These are phyloP conservation scores for Eilema caniola DNA, from an alignment of 2,888 invertebrate species.

Conservation along the genomic window DNA sequence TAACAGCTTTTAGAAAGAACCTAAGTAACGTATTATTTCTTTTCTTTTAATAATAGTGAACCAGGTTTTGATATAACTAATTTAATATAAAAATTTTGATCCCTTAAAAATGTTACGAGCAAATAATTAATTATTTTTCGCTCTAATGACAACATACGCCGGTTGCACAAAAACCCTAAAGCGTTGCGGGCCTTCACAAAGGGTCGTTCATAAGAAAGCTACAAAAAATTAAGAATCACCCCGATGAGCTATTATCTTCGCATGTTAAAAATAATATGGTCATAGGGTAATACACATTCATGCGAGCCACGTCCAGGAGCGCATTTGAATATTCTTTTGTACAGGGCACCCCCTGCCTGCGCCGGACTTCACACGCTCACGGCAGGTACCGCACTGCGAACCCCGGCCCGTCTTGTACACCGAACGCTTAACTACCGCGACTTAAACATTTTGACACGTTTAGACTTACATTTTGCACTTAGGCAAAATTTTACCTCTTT, in stretches of 20 bases:
- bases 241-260: constrained; percentile 86
- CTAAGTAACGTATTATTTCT: not conserved
- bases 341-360: constrained; percentile 69
- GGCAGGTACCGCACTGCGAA: constrained; percentile 61
- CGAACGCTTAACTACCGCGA: constrained; percentile 45
- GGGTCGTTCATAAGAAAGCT: constrained; percentile 77
- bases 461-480: not conserved
- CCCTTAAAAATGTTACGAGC: constrained; percentile 28
- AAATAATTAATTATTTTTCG: constrained; percentile 65
- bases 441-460: constrained; percentile 44
- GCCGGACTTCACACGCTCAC: constrained; percentile 86
- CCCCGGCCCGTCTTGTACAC: constrained; percentile 49
- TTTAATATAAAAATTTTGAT: not conserved
- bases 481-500: not conserved
- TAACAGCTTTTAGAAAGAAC: not conserved
- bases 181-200: constrained; percentile 81
- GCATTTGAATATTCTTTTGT: constrained; percentile 84
- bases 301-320: constrained; percentile 84
- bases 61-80: not conserved
- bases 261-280: constrained; percentile 86
- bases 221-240: constrained; percentile 86
- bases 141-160: constrained; percentile 78
- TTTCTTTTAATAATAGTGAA: not conserved
- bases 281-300: constrained; percentile 85
- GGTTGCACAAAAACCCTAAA: constrained; percentile 83